Evolutionary conservation across 2,888 invertebrate species (phyloP).

Genomic region (Nemoura dubitans): DNA sequence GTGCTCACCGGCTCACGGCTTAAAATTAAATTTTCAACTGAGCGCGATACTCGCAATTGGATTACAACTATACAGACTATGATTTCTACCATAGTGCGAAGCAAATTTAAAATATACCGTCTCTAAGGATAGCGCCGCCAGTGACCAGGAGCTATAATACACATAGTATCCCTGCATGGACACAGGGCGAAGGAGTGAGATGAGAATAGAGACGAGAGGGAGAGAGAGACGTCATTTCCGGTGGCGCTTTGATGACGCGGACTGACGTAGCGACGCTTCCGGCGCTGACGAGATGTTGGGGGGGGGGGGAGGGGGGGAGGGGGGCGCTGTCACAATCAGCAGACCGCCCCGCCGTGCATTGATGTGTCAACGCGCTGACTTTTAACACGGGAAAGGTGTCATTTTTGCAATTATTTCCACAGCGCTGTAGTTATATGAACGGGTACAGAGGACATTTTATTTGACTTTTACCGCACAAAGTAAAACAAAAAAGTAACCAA

Average conservation of each 20-base stretch:
- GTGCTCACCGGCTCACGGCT: no score
- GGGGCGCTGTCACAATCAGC: constrained; percentile 36
- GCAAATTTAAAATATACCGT: no score
- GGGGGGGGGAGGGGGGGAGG: constrained; percentile 19
- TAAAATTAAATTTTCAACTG: not conserved
- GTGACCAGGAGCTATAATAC: not conserved
- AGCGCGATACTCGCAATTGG: not conserved
- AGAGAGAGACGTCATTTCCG: constrained; percentile 34
- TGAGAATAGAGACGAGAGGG: not conserved
- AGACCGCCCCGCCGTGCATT: not conserved
- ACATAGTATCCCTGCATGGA: not conserved
- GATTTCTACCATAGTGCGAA: no score
- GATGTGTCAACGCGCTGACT: not conserved
- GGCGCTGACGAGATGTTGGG: constrained; percentile 14
- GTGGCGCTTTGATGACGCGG: constrained; percentile 30
- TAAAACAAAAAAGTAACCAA: not conserved
- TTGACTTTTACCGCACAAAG: not conserved
- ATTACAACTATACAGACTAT: no score
- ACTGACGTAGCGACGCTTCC: constrained; percentile 38
- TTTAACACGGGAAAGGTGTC: not conserved
- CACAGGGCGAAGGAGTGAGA: not conserved
- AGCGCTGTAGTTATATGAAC: not conserved
- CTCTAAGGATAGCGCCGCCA: not conserved
- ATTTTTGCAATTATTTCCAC: constrained; percentile 4
- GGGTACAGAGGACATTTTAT: not conserved